These are phyloP conservation scores for Odontothrips loti DNA, from an alignment of 2,888 invertebrate species.

Conservation along the genomic window DNA sequence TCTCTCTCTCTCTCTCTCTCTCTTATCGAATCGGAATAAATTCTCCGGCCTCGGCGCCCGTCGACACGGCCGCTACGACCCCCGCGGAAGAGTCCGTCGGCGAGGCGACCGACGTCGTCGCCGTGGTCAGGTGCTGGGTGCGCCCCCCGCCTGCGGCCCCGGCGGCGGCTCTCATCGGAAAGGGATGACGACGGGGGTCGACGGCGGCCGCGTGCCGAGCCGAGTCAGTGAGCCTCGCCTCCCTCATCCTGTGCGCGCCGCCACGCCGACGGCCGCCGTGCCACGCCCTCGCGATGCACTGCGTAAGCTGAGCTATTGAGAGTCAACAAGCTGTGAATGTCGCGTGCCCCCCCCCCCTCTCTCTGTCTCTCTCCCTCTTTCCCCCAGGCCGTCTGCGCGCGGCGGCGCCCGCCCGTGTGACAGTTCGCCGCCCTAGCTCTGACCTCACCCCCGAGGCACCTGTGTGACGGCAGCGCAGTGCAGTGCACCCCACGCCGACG, in stretches of 20 bases:
- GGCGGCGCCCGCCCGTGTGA: conserved; percentile 5
- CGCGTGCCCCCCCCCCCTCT: background rate
- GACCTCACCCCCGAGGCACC: too few species aligned
- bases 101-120: too few species aligned
- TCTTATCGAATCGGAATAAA: too few species aligned
- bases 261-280: background rate
- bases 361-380: background rate
- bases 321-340: conserved; percentile 21
- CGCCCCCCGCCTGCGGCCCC: background rate
- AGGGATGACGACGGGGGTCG: background rate
- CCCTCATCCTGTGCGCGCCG: too few species aligned
- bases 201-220: background rate
- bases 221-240: background rate
- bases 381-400: background rate
- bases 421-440: background rate
- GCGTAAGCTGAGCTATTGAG: conserved; percentile 24
- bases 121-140: background rate
- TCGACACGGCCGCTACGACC: too few species aligned
- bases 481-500: too few species aligned
- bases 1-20: background rate
- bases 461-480: too few species aligned
- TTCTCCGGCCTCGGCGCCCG: too few species aligned
- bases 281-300: conserved; percentile 6
- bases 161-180: too few species aligned
- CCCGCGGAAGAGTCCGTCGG: background rate